Evolutionary conservation across 2,113 vertebrate genomes (phyloP), one percentile per base, ranked within the genome.

Genomic region (Megalops atlanticus): DNA sequence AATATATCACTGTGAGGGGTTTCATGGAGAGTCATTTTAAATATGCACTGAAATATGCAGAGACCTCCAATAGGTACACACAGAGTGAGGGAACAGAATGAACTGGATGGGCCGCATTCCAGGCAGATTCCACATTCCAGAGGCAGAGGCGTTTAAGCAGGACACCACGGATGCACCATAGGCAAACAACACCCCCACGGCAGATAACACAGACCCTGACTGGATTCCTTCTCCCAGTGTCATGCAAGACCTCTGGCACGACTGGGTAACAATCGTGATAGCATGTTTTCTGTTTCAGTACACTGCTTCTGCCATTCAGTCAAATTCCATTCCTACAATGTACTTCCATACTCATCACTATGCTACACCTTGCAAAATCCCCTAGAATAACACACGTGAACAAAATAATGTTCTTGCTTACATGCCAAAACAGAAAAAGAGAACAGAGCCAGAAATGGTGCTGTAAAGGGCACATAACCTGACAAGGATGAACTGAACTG

Each of bases 21-120:
- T 45, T 45, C 43, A 45, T 6, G 58, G 31, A n/a, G n/a, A n/a
- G n/a, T n/a, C n/a, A 64, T 21, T 64, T 1, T 64, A 58, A 58
- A 11, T 11, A 0, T 31, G 58, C 58, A 11, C n/a, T 64, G 58
- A 31, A 16, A 16, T 21, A 54, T 54, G 16, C 49, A 16, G 49
- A 3, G 49, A 54, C 24, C 58, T 58, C 52, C n/a, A 31, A 21
- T 33, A 16, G 31, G 45, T 77, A 33, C 33, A 58, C 10, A 8
- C 1, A 36, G 72, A 24, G 38, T 45, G 18, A 52, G n/a, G 16
- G 71, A 16, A 74, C 88, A 77, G 85, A 39, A 71, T 76, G 0
- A 3, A 88, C 89, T 47, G 79, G 89, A 76, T 79, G 64, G 24
- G n/a, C 52, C 5, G 76, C 83, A 92, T 92, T 90, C 86, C 86